Base-by-base conservation (phyloP, 2,888 invertebrate genomes). In the Zygaena filipendulae region DNA sequence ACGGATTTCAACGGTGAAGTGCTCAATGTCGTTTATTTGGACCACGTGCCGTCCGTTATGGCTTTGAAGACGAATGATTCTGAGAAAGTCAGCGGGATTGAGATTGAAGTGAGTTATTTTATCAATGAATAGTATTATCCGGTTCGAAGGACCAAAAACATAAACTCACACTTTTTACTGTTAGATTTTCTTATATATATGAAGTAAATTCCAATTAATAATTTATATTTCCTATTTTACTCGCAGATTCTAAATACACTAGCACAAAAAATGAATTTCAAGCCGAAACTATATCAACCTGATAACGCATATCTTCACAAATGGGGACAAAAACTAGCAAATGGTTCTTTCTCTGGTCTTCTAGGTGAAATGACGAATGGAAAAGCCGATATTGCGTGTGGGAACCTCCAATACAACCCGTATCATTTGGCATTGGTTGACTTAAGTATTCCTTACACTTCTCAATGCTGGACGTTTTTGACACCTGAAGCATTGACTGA, bases 381-480 rank as follows among this genome's bases (percentile, higher is more conserved):
- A 1, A 68, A 69, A 27, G 91, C 91, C 0, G 87, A 90, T 44
- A 63, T 92, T 27, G 90, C 87, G 9, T 63, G 92, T 8, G 92
- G 90, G 0, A 91, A 92, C 63, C 70, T 93, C 13, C 87, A 92
- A 54, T 87, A 91, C 39, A 90, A 86, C 0, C 83, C 85, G 0
- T 83, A 85, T 45, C 84, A 91, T 43, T 56, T 87, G 24, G 82
- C 84, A 25, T 59, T 87, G 23, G 84, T 90, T 45, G 92, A 93
- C 56, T 63, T 93, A 20, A 88, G 88, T 28, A 77, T 84, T 24
- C 91, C 92, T 0, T 92, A 92, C 38, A 88, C 87, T n/a, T 85
- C 88, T 0, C 90, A 92, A 52, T 93, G 92, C 49, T 80, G 92
- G 46, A 92, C 92, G 1, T 93, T 93, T 50, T 58, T 93, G 10